phyloP scores from a whole-genome alignment of 2,113 vertebrate genomes.

The Ramphastos sulfuratus region DNA sequence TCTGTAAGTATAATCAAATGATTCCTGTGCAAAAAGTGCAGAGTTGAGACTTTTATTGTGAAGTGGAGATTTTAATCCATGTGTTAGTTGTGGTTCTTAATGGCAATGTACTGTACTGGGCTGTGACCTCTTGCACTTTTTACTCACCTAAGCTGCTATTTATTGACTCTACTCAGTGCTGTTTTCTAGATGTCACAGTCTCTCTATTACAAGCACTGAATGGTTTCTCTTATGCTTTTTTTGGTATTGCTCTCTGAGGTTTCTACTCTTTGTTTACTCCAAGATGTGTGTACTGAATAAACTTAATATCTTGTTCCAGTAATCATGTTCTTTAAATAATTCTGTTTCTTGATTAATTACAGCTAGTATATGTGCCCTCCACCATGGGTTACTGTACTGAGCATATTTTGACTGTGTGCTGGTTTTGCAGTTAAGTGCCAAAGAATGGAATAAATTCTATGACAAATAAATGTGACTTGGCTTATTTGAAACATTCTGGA shows the following conservation, averaged over 20 bases:
- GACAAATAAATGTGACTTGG: background rate
- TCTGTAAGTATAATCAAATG: background rate
- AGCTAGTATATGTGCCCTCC: background rate
- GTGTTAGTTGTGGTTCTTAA: background rate
- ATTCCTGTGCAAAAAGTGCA: background rate
- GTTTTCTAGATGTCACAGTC: background rate
- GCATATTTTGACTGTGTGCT: background rate
- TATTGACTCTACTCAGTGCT: background rate
- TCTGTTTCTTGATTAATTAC: background rate
- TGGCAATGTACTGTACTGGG: background rate
- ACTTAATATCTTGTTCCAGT: background rate
- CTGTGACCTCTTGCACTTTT: background rate
- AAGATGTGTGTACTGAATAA: background rate
- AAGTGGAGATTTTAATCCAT: background rate
- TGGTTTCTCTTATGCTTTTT: background rate
- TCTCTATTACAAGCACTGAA: background rate
- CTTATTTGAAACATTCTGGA: background rate
- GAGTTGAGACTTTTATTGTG: background rate
- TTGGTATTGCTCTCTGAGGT: background rate
- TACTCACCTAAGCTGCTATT: background rate
- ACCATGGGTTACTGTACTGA: background rate
- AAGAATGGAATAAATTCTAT: background rate
- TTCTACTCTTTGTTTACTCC: background rate
- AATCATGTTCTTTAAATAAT: background rate
- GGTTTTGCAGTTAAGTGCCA: background rate